phyloP scores from a whole-genome alignment of 1,140 invertebrate genomes.

The Eumeta japonica region DNA sequence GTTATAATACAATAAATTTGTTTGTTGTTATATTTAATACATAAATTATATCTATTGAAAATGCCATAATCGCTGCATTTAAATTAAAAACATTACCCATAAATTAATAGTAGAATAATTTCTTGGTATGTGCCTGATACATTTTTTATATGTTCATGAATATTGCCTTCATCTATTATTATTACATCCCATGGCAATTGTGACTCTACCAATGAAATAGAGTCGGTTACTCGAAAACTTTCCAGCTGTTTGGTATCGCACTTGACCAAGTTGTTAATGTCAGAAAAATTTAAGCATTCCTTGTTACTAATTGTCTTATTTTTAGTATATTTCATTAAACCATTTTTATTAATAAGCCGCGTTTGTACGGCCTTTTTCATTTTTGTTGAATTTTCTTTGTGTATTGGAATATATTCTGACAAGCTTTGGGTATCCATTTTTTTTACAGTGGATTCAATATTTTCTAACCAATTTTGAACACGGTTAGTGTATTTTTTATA shows the following conservation, averaged over 20 bases:
- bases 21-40: too few species aligned
- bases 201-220: too few species aligned
- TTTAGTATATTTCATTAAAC: conserved; percentile 37
- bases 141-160: conserved; percentile 1
- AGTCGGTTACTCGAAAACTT: too few species aligned
- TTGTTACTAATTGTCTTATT: conserved; percentile 2
- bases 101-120: conserved; percentile 19
- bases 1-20: too few species aligned
- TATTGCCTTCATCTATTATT: conserved; percentile 14
- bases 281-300: conserved; percentile 1
- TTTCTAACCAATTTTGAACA: conserved; percentile 33
- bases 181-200: conserved; percentile 17
- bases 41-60: too few species aligned
- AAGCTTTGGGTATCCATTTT: conserved; percentile 2
- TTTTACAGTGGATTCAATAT: conserved; percentile 14
- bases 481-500: conserved; percentile 28
- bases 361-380: conserved; percentile 27
- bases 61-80: too few species aligned
- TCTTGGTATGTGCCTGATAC: conserved; percentile 8
- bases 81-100: too few species aligned
- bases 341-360: conserved; percentile 30
- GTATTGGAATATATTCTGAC: conserved; percentile 3
- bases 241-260: too few species aligned
- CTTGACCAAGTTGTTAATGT: too few species aligned
- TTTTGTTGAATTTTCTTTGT: conserved; percentile 1